phyloP scores from a whole-genome alignment of 2,113 vertebrate genomes.

The Anguilla rostrata region DNA sequence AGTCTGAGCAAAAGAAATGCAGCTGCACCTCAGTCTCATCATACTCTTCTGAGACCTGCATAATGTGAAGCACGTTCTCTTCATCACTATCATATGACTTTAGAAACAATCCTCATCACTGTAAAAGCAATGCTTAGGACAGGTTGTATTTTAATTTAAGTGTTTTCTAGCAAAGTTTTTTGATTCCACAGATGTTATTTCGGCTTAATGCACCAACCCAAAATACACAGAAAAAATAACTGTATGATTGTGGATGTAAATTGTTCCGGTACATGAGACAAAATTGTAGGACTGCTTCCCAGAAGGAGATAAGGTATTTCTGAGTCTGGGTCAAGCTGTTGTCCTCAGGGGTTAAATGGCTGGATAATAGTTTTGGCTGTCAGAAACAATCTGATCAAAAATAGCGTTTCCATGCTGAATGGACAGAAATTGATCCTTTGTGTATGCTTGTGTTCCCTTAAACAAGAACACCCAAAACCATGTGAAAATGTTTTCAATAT shows the following conservation, averaged over 20 bases:
- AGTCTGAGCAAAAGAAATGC: background rate
- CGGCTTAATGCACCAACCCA: background rate
- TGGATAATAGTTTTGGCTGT: background rate
- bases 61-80: background rate
- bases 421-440: background rate
- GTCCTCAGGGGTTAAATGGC: background rate
- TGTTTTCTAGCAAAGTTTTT: background rate
- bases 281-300: background rate
- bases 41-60: background rate
- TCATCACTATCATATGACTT: background rate
- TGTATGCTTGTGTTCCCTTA: background rate
- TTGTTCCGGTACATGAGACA: background rate
- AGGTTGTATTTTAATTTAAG: background rate
- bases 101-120: background rate
- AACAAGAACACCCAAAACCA: background rate
- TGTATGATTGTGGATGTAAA: background rate
- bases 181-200: background rate
- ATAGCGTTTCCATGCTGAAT: background rate
- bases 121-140: background rate
- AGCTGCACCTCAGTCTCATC: background rate
- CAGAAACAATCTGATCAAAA: background rate
- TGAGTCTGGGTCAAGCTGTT: background rate
- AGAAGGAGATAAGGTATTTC: background rate
- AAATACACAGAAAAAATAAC: background rate
- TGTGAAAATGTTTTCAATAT: background rate